Conservation (phyloP, 2,113 vertebrate species). For the Pipa parva region DNA sequence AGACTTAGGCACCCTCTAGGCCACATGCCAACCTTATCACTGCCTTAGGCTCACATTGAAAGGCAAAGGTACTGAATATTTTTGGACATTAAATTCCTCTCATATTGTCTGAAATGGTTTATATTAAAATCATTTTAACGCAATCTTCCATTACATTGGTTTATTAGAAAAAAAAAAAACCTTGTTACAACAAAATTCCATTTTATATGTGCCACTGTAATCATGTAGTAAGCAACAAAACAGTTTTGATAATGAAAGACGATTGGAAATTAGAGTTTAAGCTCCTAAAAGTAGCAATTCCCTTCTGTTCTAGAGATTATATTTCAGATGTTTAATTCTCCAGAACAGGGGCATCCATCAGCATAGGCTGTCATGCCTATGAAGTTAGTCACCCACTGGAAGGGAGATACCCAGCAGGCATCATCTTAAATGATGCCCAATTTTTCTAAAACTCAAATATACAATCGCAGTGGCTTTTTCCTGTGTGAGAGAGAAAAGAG, state of each 20-base stretch:
- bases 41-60: constrained; percentile 38
- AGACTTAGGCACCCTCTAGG: constrained; percentile 35
- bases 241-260: constrained; percentile 24
- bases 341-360: not conserved
- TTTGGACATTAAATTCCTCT: constrained; percentile 31
- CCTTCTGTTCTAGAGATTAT: not conserved
- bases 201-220: not conserved
- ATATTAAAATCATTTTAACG: constrained; percentile 13
- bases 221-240: not conserved
- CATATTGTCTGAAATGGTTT: constrained; percentile 13
- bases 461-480: not conserved
- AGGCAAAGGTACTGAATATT: constrained; percentile 40
- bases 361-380: not conserved
- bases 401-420: not conserved
- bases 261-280: constrained; percentile 14
- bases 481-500: not conserved
- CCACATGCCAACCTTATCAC: constrained; percentile 36
- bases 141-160: constrained; percentile 18
- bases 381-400: not conserved
- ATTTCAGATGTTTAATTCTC: constrained; percentile 7
- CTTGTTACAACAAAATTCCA: not conserved
- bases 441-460: not conserved
- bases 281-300: not conserved
- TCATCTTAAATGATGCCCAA: not conserved
- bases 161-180: not conserved